Conservation (phyloP, 2,113 vertebrate species). For the Redunca redunca region DNA sequence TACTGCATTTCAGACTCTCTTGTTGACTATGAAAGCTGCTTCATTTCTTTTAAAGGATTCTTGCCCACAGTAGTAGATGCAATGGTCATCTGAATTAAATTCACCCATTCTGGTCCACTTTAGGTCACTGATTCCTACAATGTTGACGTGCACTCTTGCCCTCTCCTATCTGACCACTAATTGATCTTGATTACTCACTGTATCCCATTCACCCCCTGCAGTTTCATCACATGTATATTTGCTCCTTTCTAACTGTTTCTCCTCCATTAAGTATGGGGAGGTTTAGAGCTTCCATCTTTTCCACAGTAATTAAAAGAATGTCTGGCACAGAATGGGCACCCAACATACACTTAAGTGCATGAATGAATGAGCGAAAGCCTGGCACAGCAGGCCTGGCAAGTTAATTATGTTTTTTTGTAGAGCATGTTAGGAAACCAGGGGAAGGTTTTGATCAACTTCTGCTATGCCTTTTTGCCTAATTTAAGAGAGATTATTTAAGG, state of each 20-base stretch:
- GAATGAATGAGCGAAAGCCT: background rate
- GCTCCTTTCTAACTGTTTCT: background rate
- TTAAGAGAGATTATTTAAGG: background rate
- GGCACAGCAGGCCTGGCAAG: background rate
- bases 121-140: background rate
- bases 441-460: background rate
- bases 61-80: background rate
- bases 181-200: background rate
- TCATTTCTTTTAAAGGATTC: background rate
- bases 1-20: background rate
- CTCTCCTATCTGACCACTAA: background rate
- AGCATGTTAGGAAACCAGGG: background rate
- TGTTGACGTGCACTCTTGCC: background rate
- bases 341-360: background rate
- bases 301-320: background rate
- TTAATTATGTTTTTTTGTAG: background rate
- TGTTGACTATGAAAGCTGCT: background rate
- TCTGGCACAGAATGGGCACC: background rate
- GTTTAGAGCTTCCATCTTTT: background rate
- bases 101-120: background rate
- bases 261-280: background rate
- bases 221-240: background rate
- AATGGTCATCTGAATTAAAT: background rate
- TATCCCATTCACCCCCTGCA: background rate
- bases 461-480: background rate